Percentiles rank a stretch among this genome's conserved stretches.
phyloP scores from a whole-genome alignment of 2,888 invertebrate species.

The Phengaris arion region DNA sequence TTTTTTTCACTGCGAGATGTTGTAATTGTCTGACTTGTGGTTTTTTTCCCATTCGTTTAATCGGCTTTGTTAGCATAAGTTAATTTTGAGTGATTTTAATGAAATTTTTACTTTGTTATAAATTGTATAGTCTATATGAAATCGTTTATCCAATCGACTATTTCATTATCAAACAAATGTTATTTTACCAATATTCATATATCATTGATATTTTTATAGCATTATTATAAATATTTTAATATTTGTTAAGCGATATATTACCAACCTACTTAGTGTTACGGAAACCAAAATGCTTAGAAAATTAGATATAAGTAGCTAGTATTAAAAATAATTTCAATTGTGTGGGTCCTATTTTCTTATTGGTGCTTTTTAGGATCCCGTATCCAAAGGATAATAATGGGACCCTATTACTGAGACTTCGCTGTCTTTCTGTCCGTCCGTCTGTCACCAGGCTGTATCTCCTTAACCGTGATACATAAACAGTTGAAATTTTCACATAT shows the following conservation, averaged over 20 bases:
- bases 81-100: not conserved
- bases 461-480: too few relatives aligned
- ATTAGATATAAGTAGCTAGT: too few relatives aligned
- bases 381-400: too few relatives aligned
- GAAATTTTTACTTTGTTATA: conserved; percentile 2
- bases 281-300: too few relatives aligned
- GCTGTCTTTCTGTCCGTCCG: too few relatives aligned
- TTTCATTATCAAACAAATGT: conserved; percentile 7
- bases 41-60: not conserved
- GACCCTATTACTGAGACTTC: too few relatives aligned
- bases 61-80: not conserved
- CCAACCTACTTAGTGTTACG: not conserved
- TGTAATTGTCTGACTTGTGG: not conserved
- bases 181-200: not conserved
- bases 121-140: conserved; percentile 11
- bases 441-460: too few relatives aligned
- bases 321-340: too few relatives aligned
- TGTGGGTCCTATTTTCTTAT: too few relatives aligned
- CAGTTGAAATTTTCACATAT: too few relatives aligned
- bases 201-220: not conserved
- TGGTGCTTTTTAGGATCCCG: too few relatives aligned
- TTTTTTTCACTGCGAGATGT: not conserved
- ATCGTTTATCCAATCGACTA: not conserved
- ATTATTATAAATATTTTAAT: not conserved
- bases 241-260: not conserved